These are phyloP conservation scores for Tachuris rubrigastra DNA, from an alignment of 2,113 vertebrate genomes.

Conservation along the genomic window DNA sequence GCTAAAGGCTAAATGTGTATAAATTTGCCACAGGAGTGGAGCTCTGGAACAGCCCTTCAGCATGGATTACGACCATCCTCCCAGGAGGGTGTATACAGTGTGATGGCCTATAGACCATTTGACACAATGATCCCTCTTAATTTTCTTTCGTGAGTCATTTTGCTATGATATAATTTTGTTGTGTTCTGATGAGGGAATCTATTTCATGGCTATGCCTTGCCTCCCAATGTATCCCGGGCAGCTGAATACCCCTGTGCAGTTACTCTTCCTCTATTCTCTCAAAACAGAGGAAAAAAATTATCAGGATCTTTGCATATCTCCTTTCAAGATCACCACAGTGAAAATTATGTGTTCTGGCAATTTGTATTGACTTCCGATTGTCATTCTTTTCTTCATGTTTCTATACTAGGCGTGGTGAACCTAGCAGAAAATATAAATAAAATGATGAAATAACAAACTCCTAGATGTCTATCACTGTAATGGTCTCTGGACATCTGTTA, in stretches of 20 bases:
- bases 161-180: background rate
- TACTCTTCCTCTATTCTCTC: background rate
- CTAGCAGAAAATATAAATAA: background rate
- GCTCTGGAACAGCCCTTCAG: background rate
- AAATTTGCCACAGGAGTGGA: background rate
- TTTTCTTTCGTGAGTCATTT: background rate
- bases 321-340: background rate
- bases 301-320: background rate
- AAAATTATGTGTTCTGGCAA: background rate
- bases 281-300: background rate
- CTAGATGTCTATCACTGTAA: background rate
- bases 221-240: background rate
- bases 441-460: background rate
- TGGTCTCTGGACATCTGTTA: background rate
- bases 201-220: background rate
- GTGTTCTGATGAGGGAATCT: background rate
- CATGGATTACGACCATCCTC: background rate
- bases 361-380: background rate
- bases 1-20: background rate
- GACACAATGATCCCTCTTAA: background rate
- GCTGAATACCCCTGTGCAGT: background rate
- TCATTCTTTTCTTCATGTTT: background rate
- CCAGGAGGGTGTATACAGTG: background rate
- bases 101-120: background rate
- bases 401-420: background rate